Evolutionary conservation across 2,888 invertebrate species (phyloP), one percentile per base, ranked within the genome.

Genomic region (Anthophora plumipes): DNA sequence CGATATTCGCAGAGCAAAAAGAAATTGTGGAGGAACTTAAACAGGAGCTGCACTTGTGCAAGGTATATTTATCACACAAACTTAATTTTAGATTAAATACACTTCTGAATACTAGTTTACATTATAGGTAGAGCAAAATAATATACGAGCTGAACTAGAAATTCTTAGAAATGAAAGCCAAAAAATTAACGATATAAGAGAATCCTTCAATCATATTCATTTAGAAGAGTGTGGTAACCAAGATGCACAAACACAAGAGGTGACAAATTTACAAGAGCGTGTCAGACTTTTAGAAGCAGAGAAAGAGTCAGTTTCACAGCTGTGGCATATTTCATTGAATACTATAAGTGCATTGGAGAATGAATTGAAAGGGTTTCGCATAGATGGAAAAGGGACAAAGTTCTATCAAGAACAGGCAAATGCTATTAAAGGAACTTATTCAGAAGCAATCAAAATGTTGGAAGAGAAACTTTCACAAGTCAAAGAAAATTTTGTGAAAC

Each of bases 291-390:
- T 93, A 64, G 91, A 92, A 77, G 89, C 90, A 95, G 97, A 97
- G 93, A 95, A 96, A 87, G 95, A 95, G 66, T 95, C 95, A 0
- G 93, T 96, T 2, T 94, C 95, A 60, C 94, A 95, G 22, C 91
- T 97, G 48, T 96, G 96, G 95, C 95, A 96, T 91, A 95, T 95
- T 79, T 95, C 96, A 0, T 94, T 96, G 79, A 95, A 95, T 89
- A 95, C 96, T 0, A 95, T 96, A 63, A 95, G 95, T 50, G 94
- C 95, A 64, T 93, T 97, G 75, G 97, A 97, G 90, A 94, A 94
- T 25, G 96, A 97, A 93, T 92, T 97, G 4, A 95, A 94, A 91
- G 93, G 94, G 37, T 95, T 78, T 22, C 85, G 88, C 1, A 77
- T 77, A 6, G 86, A 91, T 41, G 88, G 78, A 0, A 87, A 76